Percentiles rank a stretch among this genome's conserved stretches.
phyloP scores from a whole-genome alignment of 2,113 vertebrate species.

The Progne subis region DNA sequence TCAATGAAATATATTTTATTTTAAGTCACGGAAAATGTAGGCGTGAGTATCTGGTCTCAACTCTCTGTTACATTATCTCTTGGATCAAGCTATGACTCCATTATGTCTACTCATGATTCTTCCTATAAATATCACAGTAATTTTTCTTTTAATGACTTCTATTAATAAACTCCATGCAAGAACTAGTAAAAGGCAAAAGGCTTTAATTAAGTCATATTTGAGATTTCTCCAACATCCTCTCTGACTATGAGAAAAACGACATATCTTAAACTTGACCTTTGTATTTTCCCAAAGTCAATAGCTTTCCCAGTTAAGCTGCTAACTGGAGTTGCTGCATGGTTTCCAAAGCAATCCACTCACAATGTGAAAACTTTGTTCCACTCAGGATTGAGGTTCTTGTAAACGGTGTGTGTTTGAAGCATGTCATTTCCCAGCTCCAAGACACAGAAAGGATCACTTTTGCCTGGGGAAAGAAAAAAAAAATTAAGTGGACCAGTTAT shows the following conservation, averaged over 20 bases:
- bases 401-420: slow-evolving; percentile 90
- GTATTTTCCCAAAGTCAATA: slow-evolving; percentile 10
- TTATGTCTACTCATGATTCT: slow-evolving; percentile 61
- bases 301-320: not conserved
- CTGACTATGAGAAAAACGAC: slow-evolving; percentile 3
- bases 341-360: slow-evolving; percentile 77
- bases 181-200: slow-evolving; percentile 49
- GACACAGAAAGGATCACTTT: slow-evolving; percentile 91
- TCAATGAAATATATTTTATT: slow-evolving; percentile 9
- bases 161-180: slow-evolving; percentile 59
- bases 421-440: slow-evolving; percentile 90
- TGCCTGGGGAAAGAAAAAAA: slow-evolving; percentile 77
- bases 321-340: not conserved
- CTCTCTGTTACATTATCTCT: slow-evolving; percentile 45
- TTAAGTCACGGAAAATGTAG: not conserved
- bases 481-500: not conserved
- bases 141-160: slow-evolving; percentile 66
- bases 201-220: slow-evolving; percentile 51
- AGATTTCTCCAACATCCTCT: slow-evolving; percentile 40
- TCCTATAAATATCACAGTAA: slow-evolving; percentile 62
- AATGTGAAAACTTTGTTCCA: slow-evolving; percentile 95
- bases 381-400: slow-evolving; percentile 92
- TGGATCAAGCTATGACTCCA: slow-evolving; percentile 52
- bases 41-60: not conserved
- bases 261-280: slow-evolving; percentile 38